Percentiles rank a stretch among this genome's conserved stretches.
phyloP scores from a whole-genome alignment of 1,140 invertebrate genomes.

The Aphis craccivora region DNA sequence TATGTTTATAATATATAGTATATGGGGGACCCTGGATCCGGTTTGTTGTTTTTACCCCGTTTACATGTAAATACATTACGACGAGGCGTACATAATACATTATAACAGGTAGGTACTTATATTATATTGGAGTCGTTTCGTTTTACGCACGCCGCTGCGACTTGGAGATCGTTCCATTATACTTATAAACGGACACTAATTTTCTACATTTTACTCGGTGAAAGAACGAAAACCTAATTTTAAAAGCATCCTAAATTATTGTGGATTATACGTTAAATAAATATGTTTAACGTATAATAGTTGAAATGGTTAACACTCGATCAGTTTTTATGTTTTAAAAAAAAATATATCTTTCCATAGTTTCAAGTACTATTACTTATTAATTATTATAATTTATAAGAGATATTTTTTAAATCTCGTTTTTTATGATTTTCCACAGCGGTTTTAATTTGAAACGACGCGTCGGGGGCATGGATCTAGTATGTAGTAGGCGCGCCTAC shows the following conservation, averaged over 20 bases:
- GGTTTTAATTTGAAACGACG: background rate
- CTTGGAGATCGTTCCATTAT: background rate
- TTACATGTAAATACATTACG: background rate
- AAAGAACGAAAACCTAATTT: background rate
- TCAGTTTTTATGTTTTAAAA: background rate
- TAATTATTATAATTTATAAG: background rate
- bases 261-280: background rate
- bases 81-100: background rate
- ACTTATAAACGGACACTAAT: background rate
- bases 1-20: background rate
- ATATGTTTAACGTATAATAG: background rate
- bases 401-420: background rate
- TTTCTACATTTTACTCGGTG: background rate
- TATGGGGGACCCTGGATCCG: background rate
- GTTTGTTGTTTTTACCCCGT: constrained; percentile 30
- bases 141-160: background rate
- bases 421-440: background rate
- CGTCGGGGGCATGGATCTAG: background rate
- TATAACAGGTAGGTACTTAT: constrained; percentile 11
- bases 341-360: background rate
- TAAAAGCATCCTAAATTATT: constrained; percentile 12
- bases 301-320: background rate
- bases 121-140: constrained; percentile 1
- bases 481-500: too few species aligned
- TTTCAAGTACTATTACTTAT: background rate